Base-by-base conservation (phyloP, 1,140 invertebrate species). In the Drosophila pruinosa region DNA sequence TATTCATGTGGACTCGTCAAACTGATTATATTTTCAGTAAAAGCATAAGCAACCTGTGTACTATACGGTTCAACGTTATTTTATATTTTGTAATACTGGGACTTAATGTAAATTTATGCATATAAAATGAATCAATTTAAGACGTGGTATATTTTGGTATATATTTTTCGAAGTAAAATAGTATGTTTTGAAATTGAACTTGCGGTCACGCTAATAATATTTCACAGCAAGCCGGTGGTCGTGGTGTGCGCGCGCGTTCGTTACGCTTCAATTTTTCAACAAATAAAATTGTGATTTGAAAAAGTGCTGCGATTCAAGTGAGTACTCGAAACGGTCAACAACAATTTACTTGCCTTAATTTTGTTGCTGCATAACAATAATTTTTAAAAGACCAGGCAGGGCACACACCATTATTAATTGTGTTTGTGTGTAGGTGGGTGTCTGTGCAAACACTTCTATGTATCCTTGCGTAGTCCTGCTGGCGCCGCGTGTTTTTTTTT, bases 401-500 rank as follows among this genome's bases (percentile, higher is more conserved):
- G n/a, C n/a, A n/a, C n/a, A n/a, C n/a, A n/a, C n/a, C n/a, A n/a
- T n/a, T n/a, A n/a, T n/a, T 0, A 7, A 10, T 58, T 47, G 4
- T 36, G 17, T 52, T 57, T 38, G 59, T 50, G 45, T 53, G 61
- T 57, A 54, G 24, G 41, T 41, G 24, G 53, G 43, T 58, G 24
- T 26, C 19, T 39, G 41, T 50, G 36, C 19, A 64, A 63, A 62
- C 59, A 59, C 59, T 53, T 58, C 38, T 86, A 72, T 72, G 78
- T 86, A 86, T 88, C 82, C 82, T 88, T 72, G 63, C 53, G 52
- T 57, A 89, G 82, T 86, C 81, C 76, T 74, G 64, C 75, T 82
- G 82, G 82, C 82, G 82, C 82, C 82, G 82, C 82, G 82, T 88
- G 82, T 76, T 78, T 72, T 69, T 77, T 68, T n/a, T n/a, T 69